Percentiles rank a stretch among this genome's conserved stretches.
phyloP scores from a whole-genome alignment of 2,888 invertebrate genomes.

The Odontocolon sp. region DNA sequence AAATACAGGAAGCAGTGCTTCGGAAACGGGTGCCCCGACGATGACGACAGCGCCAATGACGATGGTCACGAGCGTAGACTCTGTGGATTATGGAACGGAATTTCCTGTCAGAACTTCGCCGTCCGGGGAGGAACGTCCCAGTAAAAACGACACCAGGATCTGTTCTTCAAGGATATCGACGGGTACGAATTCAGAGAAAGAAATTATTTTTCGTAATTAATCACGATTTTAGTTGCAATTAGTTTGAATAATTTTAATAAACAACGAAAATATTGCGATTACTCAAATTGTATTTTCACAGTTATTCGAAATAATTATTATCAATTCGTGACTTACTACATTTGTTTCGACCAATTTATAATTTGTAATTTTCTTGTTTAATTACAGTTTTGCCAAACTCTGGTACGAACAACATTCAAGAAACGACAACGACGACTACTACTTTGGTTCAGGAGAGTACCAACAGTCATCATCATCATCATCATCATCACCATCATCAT shows the following conservation, averaged over 20 bases:
- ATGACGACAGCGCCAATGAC: slow-evolving; percentile 22
- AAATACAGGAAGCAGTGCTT: slow-evolving; percentile 67
- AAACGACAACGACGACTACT: slow-evolving; percentile 49
- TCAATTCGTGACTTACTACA: no score
- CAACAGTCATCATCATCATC: slow-evolving; percentile 56
- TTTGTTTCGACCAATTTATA: no score
- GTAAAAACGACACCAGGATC: slow-evolving; percentile 60
- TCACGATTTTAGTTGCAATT: no score
- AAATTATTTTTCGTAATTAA: no score
- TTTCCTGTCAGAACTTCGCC: slow-evolving; percentile 85
- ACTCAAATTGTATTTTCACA: no score
- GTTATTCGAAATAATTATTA: no score
- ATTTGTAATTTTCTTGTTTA: no score
- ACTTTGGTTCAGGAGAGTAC: slow-evolving; percentile 30
- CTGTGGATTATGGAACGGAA: slow-evolving; percentile 66
- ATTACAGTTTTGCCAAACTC: no score
- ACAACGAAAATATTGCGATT: no score
- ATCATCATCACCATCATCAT: slow-evolving; percentile 64
- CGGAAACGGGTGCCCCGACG: slow-evolving; percentile 56
- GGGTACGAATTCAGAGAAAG: no score
- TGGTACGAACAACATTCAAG: slow-evolving; percentile 47
- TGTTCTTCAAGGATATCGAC: slow-evolving; percentile 4
- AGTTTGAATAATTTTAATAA: no score
- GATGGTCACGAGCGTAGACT: slow-evolving; percentile 35
- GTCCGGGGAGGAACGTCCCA: slow-evolving; percentile 84